Evolutionary conservation across 2,113 vertebrate species (phyloP), one percentile per base, ranked within the genome.

Genomic region (Hoplias malabaricus): DNA sequence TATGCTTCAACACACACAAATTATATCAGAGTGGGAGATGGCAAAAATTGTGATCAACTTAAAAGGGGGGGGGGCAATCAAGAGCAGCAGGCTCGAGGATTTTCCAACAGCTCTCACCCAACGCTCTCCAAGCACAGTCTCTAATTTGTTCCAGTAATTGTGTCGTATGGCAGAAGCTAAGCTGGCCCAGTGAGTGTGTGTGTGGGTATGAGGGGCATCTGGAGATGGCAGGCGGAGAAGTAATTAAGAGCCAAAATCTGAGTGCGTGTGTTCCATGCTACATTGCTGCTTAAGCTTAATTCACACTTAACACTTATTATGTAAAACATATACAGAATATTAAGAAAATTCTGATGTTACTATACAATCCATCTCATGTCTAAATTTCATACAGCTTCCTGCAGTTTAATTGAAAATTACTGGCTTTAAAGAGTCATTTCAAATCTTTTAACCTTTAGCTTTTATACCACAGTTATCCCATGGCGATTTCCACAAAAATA

Each of bases 121-220:
- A 46, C 33, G 65, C 79, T 77, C 65, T 73, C 16, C 25, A 69
- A 69, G 25, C 57, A 50, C 53, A 38, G 36, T 40, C 66, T 66
- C 31, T 71, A 70, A 84, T 78, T 84, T 75, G 79, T 66, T 78
- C 36, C 42, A 69, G 65, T 61, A 82, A 80, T 74, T 54, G 69
- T 59, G 48, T 43, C 33, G 21, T 56, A 75, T 75, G 71, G 67
- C 25, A 56, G 54, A 69, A 4, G 7, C 73, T 71, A 67, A 71
- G 53, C 61, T 38, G 61, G 38, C 43, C 31, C 16, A 75, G n/a
- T 42, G 68, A 70, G 70, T 3, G 29, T 40, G 19, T 31, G 42
- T n/a, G 21, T 21, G 21, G 19, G 67, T n/a, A 19, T 1, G 73
- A n/a, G 73, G 48, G 43, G 48, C 12, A 57, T 46, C 50, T 68